Base-by-base conservation (phyloP, 1,140 invertebrate genomes). In the Pseudobourletiella spinata region DNA sequence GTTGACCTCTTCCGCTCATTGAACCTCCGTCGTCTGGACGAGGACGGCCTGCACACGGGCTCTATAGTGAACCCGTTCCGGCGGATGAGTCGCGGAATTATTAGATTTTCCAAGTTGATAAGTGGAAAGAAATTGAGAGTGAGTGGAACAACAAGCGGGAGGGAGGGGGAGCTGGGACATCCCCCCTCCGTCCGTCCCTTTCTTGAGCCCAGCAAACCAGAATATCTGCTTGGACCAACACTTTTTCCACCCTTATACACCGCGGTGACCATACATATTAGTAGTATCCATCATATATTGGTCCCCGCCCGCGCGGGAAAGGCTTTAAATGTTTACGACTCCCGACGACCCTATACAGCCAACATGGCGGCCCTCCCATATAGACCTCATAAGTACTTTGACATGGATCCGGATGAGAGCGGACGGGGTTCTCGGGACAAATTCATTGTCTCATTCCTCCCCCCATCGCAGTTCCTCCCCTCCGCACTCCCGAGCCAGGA, bases 101-200 rank as follows among this genome's bases (percentile, higher is more conserved):
- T 66, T 66, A 66, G 64, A 66, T 69, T 57, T 65, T 59, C 39
- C 32, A 58, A 64, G 52, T 57, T 64, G 68, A 69, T 69, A 69
- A 69, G 68, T 69, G 68, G 64, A 69, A 69, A 66, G 64, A 55
- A 66, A 69, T 69, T 58, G 63, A 61, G 64, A 64, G 51, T 50
- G 64, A 69, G 64, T 61, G 66, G 65, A 43, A 58, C 25, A 64
- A 64, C 18, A 59, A 55, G 48, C 30, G 29, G 43, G 39, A 35
- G 11, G 44, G 6, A 20, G 15, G 18, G 11, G 22, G 3, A 42
- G 8, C 3, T 8, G 18, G n/a, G 3, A 46, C 25, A 56, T 51
- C 54, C 28, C 29, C 51, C 46, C 29, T 57, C 52, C 44, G 56
- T 11, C 55, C 26, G 43, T 32, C 56, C 50, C 54, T 52, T 63